Base-by-base conservation (phyloP, 2,113 vertebrate genomes). In the Patagioenas fasciata region DNA sequence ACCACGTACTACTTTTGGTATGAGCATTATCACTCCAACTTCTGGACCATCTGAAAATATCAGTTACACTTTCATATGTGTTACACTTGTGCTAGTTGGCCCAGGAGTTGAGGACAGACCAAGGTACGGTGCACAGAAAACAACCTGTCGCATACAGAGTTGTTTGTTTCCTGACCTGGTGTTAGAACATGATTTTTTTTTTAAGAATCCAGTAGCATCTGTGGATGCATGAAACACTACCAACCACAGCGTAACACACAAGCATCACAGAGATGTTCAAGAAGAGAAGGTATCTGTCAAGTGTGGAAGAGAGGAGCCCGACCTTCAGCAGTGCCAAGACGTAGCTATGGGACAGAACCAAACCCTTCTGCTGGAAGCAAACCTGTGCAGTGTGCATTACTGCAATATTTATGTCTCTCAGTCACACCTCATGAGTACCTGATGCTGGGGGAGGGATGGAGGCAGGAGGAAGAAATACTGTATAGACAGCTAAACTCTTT, bases 341-440 rank as follows among this genome's bases (percentile, higher is more conserved):
- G 31, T 56, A 70, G 91, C 71, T 89, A 34, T n/a, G 87, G 77
- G 81, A 73, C 44, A 89, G 64, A 90, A 80, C 40, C 64, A 95
- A 91, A 53, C 57, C 36, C 26, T 97, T 78, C 78, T 96, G 65
- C 77, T 67, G 26, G 80, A 95, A 94, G 50, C 47, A 47, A 93
- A 92, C 40, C 11, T 13, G 9, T 89, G 69, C 60, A 48, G 38
- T 69, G 38, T 79, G 50, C 26, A 51, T 42, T 95, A 85, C 91
- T 75, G 54, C 61, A 65, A 4, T 91, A 70, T 91, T 69, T 89
- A 88, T 79, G 69, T 81, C 51, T 64, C 94, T 90, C 90, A 69
- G 53, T 95, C 69, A 53, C 72, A 97, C 77, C 85, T 85, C 78
- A 53, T 5, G 34, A 66, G 65, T 53, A 47, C 25, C 44, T 91